Evolutionary conservation across 2,888 invertebrate genomes (phyloP), one percentile per base, ranked within the genome.

Genomic region (Drosophila siamana): DNA sequence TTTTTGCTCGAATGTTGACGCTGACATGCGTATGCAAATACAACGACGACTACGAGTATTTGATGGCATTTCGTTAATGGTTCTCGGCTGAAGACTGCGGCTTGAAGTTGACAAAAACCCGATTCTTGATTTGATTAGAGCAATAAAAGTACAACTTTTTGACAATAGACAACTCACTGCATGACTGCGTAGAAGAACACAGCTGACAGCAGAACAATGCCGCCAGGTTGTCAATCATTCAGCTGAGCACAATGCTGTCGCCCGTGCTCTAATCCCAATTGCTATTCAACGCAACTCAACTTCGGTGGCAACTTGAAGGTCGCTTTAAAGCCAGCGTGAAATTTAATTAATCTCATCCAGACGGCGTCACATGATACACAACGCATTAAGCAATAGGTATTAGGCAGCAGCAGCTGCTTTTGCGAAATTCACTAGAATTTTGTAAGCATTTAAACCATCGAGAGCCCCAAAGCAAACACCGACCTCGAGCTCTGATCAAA

Each of bases 161-260:
- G 66, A 75, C 69, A 65, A 47, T 22, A 41, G 50, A 46, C 22
- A 44, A 33, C 43, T 54, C 28, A 48, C 28, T 70, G 55, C 41
- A 41, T 43, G 63, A 44, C 65, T 60, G 41, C 71, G 71, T 66
- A 75, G 26, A 7, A 67, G 57, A 62, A 26, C 26, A 52, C 57
- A 54, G 51, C 26, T 38, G 54, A 36, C 13, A 51, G 56, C 36
- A 7, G 36, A 63, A 68, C 63, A 67, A 61, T 77, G 71, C 65
- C 59, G 56, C 59, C 61, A 64, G 44, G 47, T 50, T 86, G 83
- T 80, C 81, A 83, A 71, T 82, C 86, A 67, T 59, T 36, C 47
- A 48, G 28, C 26, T 54, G 40, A 40, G 38, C 61, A 26, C 16
- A 38, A 41, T 7, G 9, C 28, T n/a, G 16, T 44, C n/a, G 9